A percentile compares a stretch with the other conserved stretches of the same genome.
phyloP scores from a whole-genome alignment of 2,888 invertebrate genomes.

The Cylloceria caligata region DNA sequence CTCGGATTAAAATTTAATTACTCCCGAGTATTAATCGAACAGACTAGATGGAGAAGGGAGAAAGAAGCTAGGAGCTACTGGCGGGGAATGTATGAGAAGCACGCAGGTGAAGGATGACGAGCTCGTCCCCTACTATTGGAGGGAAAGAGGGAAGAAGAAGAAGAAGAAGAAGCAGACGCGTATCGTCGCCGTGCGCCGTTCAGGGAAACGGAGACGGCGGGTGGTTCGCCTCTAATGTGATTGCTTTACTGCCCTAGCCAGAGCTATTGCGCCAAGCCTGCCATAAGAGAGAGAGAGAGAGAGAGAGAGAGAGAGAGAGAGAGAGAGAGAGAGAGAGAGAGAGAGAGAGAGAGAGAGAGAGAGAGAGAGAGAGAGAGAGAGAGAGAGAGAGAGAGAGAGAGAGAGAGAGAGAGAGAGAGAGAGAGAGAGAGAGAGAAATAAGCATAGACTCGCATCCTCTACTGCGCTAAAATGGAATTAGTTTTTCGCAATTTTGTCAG shows the following conservation, averaged over 20 bases:
- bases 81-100: slow-evolving; percentile 47
- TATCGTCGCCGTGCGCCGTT: slow-evolving; percentile 47
- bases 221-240: slow-evolving; percentile 78
- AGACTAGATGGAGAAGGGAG: slow-evolving; percentile 64
- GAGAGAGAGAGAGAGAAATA: slow-evolving; percentile 30
- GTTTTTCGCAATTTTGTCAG: slow-evolving; percentile 78
- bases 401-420: no score
- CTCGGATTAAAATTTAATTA: slow-evolving; percentile 81
- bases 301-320: slow-evolving; percentile 60
- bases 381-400: slow-evolving; percentile 51
- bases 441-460: slow-evolving; percentile 70
- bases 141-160: slow-evolving; percentile 46
- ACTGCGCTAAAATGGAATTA: slow-evolving; percentile 80
- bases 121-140: no score
- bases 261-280: slow-evolving; percentile 45
- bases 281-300: slow-evolving; percentile 18
- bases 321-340: slow-evolving; percentile 59
- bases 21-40: slow-evolving; percentile 75
- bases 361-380: slow-evolving; percentile 57
- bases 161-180: slow-evolving; percentile 50
- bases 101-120: slow-evolving; percentile 61
- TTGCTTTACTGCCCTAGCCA: slow-evolving; percentile 78
- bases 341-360: slow-evolving; percentile 29
- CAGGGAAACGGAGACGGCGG: slow-evolving; percentile 55
- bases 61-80: slow-evolving; percentile 30